Conservation (phyloP, 2,797 vertebrate species). For the Avahi laniger region DNA sequence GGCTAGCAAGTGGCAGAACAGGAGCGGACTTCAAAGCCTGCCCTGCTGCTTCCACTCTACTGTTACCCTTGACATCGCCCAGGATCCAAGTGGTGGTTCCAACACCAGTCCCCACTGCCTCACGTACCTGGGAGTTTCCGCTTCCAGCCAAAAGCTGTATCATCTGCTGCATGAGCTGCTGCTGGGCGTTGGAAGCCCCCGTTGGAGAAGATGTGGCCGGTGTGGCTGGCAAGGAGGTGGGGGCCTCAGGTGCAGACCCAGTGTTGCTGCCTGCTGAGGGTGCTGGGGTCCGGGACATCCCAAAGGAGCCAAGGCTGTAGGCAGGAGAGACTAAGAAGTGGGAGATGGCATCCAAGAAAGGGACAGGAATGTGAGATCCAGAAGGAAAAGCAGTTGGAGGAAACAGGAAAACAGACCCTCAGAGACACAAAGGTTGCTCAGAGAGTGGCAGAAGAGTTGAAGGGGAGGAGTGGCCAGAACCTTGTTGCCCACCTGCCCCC, state of each 20-base stretch:
- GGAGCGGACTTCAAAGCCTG: not conserved
- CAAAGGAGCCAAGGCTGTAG: constrained; percentile 91
- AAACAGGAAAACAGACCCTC: not conserved
- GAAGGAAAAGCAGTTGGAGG: not conserved
- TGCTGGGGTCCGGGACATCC: constrained; percentile 84
- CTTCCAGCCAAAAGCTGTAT: constrained; percentile 96
- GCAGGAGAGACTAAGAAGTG: constrained; percentile 38
- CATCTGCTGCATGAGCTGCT: constrained; percentile 99
- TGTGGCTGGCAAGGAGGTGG: constrained; percentile 80
- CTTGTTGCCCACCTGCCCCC: not conserved
- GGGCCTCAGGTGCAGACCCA: constrained; percentile 86
- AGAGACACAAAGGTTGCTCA: not conserved
- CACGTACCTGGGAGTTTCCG: constrained; percentile 89
- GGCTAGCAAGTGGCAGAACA: not conserved
- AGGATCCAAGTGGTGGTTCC: not conserved
- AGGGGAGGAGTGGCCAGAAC: no score
- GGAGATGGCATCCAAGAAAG: not conserved
- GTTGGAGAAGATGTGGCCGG: constrained; percentile 87
- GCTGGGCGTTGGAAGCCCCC: constrained; percentile 87
- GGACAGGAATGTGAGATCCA: not conserved
- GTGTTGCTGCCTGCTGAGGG: constrained; percentile 86
- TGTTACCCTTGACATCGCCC: not conserved
- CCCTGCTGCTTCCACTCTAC: not conserved
- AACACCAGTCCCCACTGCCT: not conserved
- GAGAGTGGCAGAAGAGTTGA: not conserved